Evolutionary conservation across 2,797 vertebrate genomes (phyloP).

Genomic region (Coregonus suidteri): DNA sequence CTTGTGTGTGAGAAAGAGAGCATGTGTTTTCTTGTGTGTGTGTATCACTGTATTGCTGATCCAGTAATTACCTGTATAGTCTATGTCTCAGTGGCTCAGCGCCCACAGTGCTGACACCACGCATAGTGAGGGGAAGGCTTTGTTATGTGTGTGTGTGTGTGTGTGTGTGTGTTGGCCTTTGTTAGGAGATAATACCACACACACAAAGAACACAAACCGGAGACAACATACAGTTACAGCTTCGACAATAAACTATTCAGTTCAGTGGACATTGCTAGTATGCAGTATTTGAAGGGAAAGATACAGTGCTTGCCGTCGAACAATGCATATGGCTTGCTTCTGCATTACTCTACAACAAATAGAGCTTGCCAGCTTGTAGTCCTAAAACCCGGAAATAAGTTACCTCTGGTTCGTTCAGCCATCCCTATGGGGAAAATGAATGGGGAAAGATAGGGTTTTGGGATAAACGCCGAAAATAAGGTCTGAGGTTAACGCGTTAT

Average conservation of each 20-base stretch:
- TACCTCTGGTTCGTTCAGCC: too few relatives aligned
- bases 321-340: neutral
- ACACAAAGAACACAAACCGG: neutral
- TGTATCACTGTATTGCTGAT: neutral
- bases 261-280: neutral
- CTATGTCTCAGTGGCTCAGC: too few relatives aligned
- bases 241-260: neutral
- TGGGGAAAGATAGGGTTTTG: too few relatives aligned
- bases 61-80: slow-evolving; percentile 1
- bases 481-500: too few relatives aligned
- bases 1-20: too few relatives aligned
- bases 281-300: neutral
- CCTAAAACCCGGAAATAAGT: too few relatives aligned
- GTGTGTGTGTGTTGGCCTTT: too few relatives aligned
- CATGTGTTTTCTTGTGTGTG: neutral
- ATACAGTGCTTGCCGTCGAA: neutral
- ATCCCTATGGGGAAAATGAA: too few relatives aligned
- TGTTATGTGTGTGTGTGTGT: neutral
- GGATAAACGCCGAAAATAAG: too few relatives aligned
- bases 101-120: neutral
- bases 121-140: neutral
- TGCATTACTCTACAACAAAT: too few relatives aligned
- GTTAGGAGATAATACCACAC: neutral
- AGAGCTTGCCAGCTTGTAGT: too few relatives aligned
- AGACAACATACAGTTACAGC: too few relatives aligned